Base-by-base conservation (phyloP, 2,113 vertebrate genomes). In the Neodontobutis hainanensis region DNA sequence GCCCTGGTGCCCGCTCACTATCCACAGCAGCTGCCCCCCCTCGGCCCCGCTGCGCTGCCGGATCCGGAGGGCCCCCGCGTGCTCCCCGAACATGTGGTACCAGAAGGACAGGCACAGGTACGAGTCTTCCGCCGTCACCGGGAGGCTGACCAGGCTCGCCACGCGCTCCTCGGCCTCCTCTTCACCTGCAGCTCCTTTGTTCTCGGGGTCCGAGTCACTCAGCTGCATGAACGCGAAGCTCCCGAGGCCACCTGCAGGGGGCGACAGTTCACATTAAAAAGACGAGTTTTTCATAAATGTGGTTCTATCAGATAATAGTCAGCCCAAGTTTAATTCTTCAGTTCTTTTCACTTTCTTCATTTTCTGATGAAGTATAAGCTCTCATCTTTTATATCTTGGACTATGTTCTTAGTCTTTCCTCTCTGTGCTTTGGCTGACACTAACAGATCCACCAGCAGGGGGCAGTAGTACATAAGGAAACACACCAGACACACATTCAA, bases 61-160 rank as follows among this genome's bases (percentile, higher is more conserved):
- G 88, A 99, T 93, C 76, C 90, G 89, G 10, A 99, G 92, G 0
- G 92, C 91, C 46, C 94, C 95, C 0, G 90, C 90, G 0, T 94
- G 94, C 0, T 92, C 89, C 0, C 94, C 94, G 0, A 87, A 87
- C 92, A 96, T 94, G 83, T 95, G 95, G 59, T 98, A 99, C 96
- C 97, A 98, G 92, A 99, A 99, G 2, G 95, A 96, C 93, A 99
- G 92, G 86, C 97, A 99, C 75, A 96, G 93, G 43, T 94, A 92
- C 0, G 91, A 81, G 68, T 90, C 93, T 32, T 92, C 89, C 0
- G 93, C 91, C 6, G 88, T 91, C 57, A 98, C 89, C 42, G 93
- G 74, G 0, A 93, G 92, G 85, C 97, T 98, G 85, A 91, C 90
- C 80, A 93, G 10, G 34, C 77, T 58, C 0, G 77, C 95, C 5